Percentiles rank a stretch among this genome's conserved stretches.
Evolutionary conservation across 1,140 invertebrate genomes (phyloP).

Genomic region (Dinoponera quadriceps): DNA sequence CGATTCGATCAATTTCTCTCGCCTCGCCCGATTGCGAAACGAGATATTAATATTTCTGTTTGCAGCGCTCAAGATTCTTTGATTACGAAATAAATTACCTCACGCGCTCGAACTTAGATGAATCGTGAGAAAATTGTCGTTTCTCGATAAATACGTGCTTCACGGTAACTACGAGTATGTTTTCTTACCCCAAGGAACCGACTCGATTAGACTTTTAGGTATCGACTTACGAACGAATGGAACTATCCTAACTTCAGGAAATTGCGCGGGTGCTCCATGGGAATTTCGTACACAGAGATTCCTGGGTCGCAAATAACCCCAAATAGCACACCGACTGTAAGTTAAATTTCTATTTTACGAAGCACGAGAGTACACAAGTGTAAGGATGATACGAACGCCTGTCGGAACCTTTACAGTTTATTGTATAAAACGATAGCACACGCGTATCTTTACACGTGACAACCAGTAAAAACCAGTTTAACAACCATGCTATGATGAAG

Average conservation of each 20-base stretch:
- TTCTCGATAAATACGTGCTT: background rate
- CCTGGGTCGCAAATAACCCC: background rate
- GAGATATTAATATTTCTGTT: background rate
- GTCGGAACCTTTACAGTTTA: background rate
- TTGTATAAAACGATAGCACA: background rate
- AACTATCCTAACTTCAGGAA: background rate
- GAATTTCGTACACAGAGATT: background rate
- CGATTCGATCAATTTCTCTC: too few relatives aligned
- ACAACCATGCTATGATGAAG: background rate
- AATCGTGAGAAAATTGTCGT: background rate
- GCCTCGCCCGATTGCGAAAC: too few relatives aligned
- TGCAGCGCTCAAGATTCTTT: background rate
- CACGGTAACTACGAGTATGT: background rate
- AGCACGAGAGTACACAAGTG: background rate
- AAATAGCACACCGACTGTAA: background rate
- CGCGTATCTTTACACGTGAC: background rate
- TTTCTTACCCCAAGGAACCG: background rate
- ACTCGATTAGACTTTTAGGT: constrained; percentile 66
- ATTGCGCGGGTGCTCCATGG: background rate
- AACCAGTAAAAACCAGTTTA: background rate
- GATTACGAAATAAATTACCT: background rate
- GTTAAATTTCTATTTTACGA: background rate
- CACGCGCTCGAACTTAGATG: background rate
- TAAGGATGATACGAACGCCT: background rate
- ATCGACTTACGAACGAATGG: constrained; percentile 9